Percentiles rank a stretch among this genome's conserved stretches.
Evolutionary conservation across 2,797 vertebrate genomes (phyloP).

Genomic region (Acanthis flammea): DNA sequence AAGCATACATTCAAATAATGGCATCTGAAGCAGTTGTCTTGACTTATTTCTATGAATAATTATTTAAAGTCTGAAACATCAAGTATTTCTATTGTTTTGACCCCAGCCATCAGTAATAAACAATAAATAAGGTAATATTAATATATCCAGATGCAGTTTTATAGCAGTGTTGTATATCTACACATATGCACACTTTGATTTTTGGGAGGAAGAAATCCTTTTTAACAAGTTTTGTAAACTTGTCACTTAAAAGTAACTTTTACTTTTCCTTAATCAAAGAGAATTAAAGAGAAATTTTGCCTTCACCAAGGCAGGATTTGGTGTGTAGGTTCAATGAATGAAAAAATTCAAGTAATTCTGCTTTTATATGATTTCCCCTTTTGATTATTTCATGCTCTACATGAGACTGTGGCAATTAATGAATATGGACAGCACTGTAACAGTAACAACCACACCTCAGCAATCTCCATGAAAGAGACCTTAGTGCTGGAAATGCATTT

Average conservation of each 20-base stretch:
- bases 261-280: not conserved
- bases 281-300: not conserved
- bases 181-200: not conserved
- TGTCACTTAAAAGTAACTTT: not conserved
- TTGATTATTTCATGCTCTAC: not conserved
- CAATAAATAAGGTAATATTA: not conserved
- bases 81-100: not conserved
- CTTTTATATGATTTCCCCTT: not conserved
- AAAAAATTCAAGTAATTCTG: not conserved
- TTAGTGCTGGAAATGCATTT: not conserved
- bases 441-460: not conserved
- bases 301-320: not conserved
- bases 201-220: rapidly evolving
- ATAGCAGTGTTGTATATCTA: not conserved
- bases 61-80: not conserved
- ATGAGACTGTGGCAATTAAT: not conserved
- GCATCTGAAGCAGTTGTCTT: not conserved
- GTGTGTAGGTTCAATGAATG: not conserved
- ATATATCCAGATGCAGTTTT: not conserved
- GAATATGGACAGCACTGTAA: not conserved
- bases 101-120: not conserved
- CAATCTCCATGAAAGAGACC: not conserved
- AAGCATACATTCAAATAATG: not conserved
- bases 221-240: not conserved
- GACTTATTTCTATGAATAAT: not conserved